These are phyloP conservation scores for Podargus strigoides DNA, from an alignment of 2,797 vertebrate species.

Conservation along the genomic window DNA sequence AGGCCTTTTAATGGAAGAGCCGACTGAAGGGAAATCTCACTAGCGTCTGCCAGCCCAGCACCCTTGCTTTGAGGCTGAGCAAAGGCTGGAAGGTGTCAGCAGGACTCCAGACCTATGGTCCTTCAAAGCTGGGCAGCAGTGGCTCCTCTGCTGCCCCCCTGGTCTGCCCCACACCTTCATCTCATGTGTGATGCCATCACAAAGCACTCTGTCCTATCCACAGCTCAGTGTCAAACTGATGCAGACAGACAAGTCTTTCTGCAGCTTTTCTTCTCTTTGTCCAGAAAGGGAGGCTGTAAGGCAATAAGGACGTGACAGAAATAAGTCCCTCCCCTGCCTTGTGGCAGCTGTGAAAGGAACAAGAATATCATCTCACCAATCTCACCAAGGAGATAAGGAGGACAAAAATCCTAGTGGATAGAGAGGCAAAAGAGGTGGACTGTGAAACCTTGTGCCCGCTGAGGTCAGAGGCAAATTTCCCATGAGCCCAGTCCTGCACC, in stretches of 20 bases:
- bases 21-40: background rate
- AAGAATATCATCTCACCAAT: background rate
- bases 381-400: background rate
- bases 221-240: background rate
- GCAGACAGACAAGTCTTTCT: background rate
- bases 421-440: background rate
- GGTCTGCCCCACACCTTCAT: background rate
- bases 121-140: background rate
- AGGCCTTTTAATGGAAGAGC: background rate
- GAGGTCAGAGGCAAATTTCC: background rate
- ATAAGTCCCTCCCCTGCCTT: background rate
- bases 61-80: background rate
- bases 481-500: fast-evolving
- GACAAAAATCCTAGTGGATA: background rate
- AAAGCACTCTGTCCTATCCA: background rate
- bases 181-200: background rate
- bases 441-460: background rate
- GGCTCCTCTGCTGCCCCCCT: background rate
- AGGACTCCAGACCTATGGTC: background rate
- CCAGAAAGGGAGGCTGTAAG: background rate
- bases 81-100: background rate
- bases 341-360: background rate
- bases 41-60: background rate
- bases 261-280: background rate
- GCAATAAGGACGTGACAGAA: background rate